Percentiles rank a stretch among this genome's conserved stretches.
Evolutionary conservation across 2,113 vertebrate genomes (phyloP).

Genomic region (Ranitomeya imitator): DNA sequence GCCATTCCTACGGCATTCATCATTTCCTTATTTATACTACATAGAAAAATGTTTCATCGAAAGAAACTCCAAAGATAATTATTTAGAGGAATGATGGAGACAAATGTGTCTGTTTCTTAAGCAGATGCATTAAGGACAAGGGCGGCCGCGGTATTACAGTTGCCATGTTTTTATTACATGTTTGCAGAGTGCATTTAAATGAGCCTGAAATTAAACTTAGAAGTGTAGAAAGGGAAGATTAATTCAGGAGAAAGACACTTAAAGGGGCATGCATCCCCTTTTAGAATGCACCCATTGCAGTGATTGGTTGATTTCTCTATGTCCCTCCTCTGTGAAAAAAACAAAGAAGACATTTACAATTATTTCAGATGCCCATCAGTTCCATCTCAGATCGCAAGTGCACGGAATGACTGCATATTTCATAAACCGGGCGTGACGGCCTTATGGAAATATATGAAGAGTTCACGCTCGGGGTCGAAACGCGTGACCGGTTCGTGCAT

Average conservation of each 20-base stretch:
- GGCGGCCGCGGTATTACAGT: neutral
- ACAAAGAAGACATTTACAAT: too few relatives aligned
- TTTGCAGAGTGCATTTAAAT: neutral
- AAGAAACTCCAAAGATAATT: slow-evolving; percentile 32
- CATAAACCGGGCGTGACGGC: too few relatives aligned
- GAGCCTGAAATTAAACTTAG: neutral
- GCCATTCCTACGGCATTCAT: neutral
- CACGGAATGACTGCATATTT: too few relatives aligned
- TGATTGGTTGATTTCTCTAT: too few relatives aligned
- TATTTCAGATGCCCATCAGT: too few relatives aligned
- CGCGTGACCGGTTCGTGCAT: too few relatives aligned
- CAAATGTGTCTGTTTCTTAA: neutral
- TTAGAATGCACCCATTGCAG: too few relatives aligned
- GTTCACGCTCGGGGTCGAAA: too few relatives aligned
- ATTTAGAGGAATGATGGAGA: slow-evolving; percentile 26
- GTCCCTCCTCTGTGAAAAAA: too few relatives aligned
- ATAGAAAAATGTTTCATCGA: neutral
- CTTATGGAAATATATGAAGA: too few relatives aligned
- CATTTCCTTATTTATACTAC: slow-evolving; percentile 19
- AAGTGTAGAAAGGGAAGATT: neutral
- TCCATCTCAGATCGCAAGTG: too few relatives aligned
- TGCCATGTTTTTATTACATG: neutral
- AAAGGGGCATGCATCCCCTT: neutral
- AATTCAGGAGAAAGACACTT: neutral
- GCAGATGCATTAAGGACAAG: neutral